Percentiles rank a stretch among this genome's conserved stretches.
These are phyloP conservation scores for Labrus mixtus DNA, from an alignment of 2,113 vertebrate genomes.

Conservation along the genomic window DNA sequence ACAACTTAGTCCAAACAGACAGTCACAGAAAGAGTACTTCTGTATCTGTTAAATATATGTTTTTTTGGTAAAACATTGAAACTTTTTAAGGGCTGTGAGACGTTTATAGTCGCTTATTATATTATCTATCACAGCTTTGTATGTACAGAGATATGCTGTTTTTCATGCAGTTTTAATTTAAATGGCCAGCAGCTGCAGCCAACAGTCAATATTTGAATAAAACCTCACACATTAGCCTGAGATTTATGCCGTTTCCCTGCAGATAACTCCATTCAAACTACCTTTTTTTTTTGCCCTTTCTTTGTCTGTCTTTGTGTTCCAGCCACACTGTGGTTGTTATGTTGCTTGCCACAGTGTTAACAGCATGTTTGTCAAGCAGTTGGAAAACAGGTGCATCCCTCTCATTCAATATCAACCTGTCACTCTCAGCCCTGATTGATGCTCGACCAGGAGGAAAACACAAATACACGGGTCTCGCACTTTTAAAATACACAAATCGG, in stretches of 20 bases:
- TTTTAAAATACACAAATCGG: neutral
- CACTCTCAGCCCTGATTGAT: conserved; percentile 62
- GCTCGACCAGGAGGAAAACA: conserved; percentile 44
- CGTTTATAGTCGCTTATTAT: no score
- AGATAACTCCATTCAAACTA: conserved; percentile 34
- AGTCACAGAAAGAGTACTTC: no score
- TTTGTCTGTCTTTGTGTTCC: conserved; percentile 11
- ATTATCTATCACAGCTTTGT: no score
- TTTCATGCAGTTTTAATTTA: neutral
- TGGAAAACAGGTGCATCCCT: conserved; percentile 75
- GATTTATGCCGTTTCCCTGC: conserved; percentile 21
- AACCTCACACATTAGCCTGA: conserved; percentile 2
- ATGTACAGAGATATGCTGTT: neutral
- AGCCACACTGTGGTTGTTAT: conserved; percentile 53
- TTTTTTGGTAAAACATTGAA: no score
- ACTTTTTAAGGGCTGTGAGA: no score
- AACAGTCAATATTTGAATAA: conserved; percentile 8
- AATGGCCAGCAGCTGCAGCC: neutral
- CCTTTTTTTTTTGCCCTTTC: conserved; percentile 5
- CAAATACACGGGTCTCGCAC: neutral
- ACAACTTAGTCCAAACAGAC: no score
- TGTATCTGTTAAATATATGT: no score
- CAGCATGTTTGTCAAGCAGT: conserved; percentile 66
- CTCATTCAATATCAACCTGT: conserved; percentile 57
- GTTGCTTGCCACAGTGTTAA: conserved; percentile 67